Percentiles rank a stretch among this genome's conserved stretches.
Evolutionary conservation across 2,888 invertebrate genomes (phyloP).

Genomic region (Flexamia atlantica): DNA sequence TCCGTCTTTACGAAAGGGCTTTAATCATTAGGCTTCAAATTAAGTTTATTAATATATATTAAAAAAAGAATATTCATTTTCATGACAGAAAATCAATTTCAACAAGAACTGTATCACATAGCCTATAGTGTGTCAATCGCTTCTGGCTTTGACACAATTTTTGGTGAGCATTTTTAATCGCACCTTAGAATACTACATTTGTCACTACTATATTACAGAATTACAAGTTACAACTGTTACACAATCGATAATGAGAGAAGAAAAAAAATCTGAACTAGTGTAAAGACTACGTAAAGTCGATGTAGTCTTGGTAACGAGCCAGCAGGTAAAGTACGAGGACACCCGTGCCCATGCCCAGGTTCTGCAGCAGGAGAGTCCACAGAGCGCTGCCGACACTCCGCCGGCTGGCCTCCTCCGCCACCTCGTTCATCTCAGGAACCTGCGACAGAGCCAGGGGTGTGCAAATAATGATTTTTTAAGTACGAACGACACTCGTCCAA

Average conservation of each 20-base stretch:
- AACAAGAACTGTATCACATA: no score
- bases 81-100: no score
- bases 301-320: constrained; percentile 74
- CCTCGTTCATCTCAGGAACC: constrained; percentile 75
- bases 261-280: background rate
- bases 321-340: constrained; percentile 73
- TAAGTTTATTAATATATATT: no score
- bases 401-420: constrained; percentile 74
- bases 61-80: no score
- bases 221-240: background rate
- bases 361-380: constrained; percentile 74
- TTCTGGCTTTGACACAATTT: no score
- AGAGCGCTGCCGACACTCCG: constrained; percentile 72
- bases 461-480: no score
- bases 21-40: no score
- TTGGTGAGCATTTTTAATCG: no score
- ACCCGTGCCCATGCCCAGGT: constrained; percentile 74
- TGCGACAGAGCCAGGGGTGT: constrained; percentile 68
- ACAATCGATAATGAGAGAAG: background rate
- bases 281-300: constrained; percentile 70
- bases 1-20: no score
- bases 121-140: no score
- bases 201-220: background rate
- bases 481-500: no score
- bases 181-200: no score